Conservation (phyloP, 2,888 invertebrate genomes). For the Sympetrum striolatum region DNA sequence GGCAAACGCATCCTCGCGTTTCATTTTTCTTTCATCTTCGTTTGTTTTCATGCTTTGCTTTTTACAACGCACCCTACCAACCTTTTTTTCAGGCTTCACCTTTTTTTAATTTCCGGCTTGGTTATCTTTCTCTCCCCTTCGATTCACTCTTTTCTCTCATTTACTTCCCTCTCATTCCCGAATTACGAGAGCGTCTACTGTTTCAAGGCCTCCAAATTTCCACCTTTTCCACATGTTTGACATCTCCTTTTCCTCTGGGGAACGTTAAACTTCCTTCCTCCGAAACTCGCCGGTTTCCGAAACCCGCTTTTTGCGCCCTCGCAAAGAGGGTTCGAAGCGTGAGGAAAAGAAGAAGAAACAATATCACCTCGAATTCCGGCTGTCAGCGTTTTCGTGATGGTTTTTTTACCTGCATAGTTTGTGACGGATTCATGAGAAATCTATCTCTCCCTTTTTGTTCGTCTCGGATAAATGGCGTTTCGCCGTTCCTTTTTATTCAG, state of each 20-base stretch:
- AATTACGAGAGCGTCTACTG: too few species aligned
- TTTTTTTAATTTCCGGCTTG: background rate
- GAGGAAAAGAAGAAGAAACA: background rate
- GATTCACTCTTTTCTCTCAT: background rate
- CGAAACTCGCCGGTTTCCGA: too few species aligned
- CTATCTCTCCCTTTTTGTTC: background rate
- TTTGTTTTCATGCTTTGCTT: background rate
- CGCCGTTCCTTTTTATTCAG: background rate
- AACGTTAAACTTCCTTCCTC: too few species aligned
- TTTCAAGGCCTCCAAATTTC: too few species aligned
- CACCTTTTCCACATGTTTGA: too few species aligned
- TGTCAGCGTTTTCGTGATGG: background rate
- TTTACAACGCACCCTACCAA: background rate
- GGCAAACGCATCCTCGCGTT: background rate
- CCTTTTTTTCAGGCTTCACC: background rate
- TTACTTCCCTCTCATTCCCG: background rate
- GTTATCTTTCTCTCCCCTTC: background rate
- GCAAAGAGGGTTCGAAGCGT: background rate
- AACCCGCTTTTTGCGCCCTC: background rate
- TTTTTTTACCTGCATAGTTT: background rate
- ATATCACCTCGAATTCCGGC: background rate
- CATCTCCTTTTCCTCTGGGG: too few species aligned
- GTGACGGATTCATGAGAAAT: background rate
- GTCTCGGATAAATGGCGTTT: background rate
- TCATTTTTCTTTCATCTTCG: background rate